phyloP scores from a whole-genome alignment of 2,113 vertebrate species.

The Orthochromis indermauri region DNA sequence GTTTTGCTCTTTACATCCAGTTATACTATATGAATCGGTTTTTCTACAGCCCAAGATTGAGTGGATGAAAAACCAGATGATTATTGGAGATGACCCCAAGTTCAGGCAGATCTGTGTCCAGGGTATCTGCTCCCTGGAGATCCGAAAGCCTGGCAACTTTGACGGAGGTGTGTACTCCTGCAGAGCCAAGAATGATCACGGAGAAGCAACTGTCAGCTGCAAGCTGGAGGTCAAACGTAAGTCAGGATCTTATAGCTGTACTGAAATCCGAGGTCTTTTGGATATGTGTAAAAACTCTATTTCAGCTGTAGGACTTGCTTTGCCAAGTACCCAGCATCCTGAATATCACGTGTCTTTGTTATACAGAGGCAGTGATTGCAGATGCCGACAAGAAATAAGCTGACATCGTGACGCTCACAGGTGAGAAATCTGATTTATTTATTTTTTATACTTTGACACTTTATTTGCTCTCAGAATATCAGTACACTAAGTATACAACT shows the following conservation, averaged over 20 bases:
- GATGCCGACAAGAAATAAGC: conserved; percentile 67
- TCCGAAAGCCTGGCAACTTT: conserved; percentile 86
- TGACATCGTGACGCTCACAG: conserved; percentile 33
- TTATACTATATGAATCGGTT: neutral
- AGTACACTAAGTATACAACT: neutral
- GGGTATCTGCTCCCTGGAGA: conserved; percentile 91
- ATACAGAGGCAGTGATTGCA: conserved; percentile 51
- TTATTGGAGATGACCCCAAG: conserved; percentile 88
- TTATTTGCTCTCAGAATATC: neutral
- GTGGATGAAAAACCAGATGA: conserved; percentile 96
- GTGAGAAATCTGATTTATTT: conserved; percentile 12
- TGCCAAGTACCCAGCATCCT: neutral
- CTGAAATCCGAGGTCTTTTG: neutral
- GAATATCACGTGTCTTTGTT: neutral
- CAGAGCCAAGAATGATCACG: conserved; percentile 81
- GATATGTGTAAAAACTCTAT: neutral
- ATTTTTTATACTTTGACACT: neutral
- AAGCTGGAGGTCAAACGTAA: conserved; percentile 90
- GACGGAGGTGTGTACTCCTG: conserved; percentile 90
- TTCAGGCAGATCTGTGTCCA: conserved; percentile 83
- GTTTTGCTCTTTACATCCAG: neutral
- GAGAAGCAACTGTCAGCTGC: conserved; percentile 84
- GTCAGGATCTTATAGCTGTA: neutral
- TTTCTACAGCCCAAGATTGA: conserved; percentile 81
- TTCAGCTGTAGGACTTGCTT: neutral